These are phyloP conservation scores for Rhinopomastus cyanomelas DNA, from an alignment of 2,113 vertebrate species.

Conservation along the genomic window DNA sequence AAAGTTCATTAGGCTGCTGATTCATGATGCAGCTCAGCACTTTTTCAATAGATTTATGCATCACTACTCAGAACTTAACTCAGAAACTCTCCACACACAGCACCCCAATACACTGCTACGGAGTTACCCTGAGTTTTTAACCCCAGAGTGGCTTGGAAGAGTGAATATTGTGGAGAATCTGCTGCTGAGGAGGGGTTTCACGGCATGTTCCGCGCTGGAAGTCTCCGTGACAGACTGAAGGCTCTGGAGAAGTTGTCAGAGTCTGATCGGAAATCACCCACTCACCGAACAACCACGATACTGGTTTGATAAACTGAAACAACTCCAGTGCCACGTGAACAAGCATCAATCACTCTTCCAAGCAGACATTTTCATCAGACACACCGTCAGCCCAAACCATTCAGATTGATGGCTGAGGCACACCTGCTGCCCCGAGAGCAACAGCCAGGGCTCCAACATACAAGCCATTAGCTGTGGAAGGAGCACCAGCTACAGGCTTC, in stretches of 20 bases:
- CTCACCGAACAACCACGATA: background rate
- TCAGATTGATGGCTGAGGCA: too few species aligned
- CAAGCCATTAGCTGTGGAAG: background rate
- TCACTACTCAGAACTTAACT: background rate
- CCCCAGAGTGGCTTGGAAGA: background rate
- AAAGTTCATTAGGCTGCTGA: background rate
- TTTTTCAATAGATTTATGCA: background rate
- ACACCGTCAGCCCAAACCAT: too few species aligned
- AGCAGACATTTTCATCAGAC: conserved; percentile 20
- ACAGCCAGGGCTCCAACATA: conserved; percentile 9
- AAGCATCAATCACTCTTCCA: conserved; percentile 18
- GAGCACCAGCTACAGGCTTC: background rate
- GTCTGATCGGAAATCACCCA: background rate
- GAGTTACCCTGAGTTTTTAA: conserved; percentile 18
- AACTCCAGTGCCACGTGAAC: background rate
- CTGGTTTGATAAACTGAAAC: conserved; percentile 43
- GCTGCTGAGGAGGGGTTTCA: conserved; percentile 1
- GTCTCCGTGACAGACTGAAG: background rate
- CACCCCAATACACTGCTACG: background rate
- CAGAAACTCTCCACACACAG: background rate
- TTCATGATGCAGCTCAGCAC: background rate
- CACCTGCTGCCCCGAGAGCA: conserved; percentile 7
- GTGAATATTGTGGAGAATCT: background rate
- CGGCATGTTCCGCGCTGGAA: background rate
- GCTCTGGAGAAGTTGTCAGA: background rate